Evolutionary conservation across 2,113 vertebrate genomes (phyloP).

Genomic region (Pollachius pollachius): DNA sequence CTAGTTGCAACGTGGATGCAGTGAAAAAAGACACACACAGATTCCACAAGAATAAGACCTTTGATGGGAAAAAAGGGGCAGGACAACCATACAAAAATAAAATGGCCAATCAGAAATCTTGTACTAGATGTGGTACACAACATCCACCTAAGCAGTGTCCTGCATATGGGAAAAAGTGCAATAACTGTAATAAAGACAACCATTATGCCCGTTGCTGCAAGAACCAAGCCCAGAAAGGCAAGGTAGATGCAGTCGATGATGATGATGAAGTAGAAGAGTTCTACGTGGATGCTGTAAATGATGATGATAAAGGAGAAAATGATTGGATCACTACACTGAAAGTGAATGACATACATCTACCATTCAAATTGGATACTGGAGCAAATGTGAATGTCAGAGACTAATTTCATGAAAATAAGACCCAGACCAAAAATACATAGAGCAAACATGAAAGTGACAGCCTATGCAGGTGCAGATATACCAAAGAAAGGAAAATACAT

Average conservation of each 20-base stretch:
- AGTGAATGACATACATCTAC: background rate
- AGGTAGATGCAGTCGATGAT: conserved; percentile 18
- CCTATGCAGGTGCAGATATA: conserved; percentile 15
- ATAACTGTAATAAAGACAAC: conserved; percentile 16
- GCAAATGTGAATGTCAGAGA: conserved; percentile 5
- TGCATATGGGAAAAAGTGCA: conserved; percentile 22
- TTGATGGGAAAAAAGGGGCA: background rate
- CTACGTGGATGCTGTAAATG: conserved; percentile 3
- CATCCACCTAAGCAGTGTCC: conserved; percentile 21
- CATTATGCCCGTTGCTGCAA: conserved; percentile 22
- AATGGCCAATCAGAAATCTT: background rate
- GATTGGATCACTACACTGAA: background rate
- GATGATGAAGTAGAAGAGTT: conserved; percentile 10
- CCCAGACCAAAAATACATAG: conserved; percentile 5
- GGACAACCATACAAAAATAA: background rate
- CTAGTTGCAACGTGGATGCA: conserved; percentile 13
- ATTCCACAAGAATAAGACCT: background rate
- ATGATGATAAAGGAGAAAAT: background rate
- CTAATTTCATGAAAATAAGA: background rate
- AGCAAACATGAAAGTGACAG: conserved; percentile 27
- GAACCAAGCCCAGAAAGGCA: background rate
- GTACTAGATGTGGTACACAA: conserved; percentile 10
- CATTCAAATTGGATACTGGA: conserved; percentile 28
- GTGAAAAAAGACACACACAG: conserved; percentile 6
- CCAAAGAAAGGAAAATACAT: conserved; percentile 23